These are phyloP conservation scores for Phortica variegata DNA, from an alignment of 1,140 invertebrate genomes.

Conservation along the genomic window DNA sequence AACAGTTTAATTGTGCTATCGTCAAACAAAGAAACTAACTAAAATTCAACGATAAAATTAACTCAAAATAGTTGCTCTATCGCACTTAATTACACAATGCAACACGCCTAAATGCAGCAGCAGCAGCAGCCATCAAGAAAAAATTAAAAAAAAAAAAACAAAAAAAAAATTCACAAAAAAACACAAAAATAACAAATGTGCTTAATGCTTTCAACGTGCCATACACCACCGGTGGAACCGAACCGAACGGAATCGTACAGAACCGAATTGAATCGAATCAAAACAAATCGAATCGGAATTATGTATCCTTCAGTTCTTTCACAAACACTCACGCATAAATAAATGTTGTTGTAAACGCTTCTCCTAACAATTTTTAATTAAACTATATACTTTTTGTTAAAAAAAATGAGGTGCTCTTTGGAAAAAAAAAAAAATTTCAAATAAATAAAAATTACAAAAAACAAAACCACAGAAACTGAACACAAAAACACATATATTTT, in stretches of 20 bases:
- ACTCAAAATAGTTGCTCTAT: slow-evolving; percentile 6
- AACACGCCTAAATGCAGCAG: no score
- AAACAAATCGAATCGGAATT: slow-evolving; percentile 21
- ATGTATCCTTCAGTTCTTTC: no score
- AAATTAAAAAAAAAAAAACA: background rate
- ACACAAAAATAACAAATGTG: no score
- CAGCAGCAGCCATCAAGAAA: no score
- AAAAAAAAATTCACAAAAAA: background rate
- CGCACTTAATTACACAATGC: no score
- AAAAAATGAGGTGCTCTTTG: slow-evolving; percentile 28
- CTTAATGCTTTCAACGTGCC: slow-evolving; percentile 14
- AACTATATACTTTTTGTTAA: slow-evolving; percentile 15
- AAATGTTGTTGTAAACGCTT: slow-evolving; percentile 32
- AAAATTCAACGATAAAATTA: slow-evolving; percentile 6
- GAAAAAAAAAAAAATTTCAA: slow-evolving; percentile 11
- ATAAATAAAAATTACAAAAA: slow-evolving; percentile 28
- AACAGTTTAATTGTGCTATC: slow-evolving; percentile 53
- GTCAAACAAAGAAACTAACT: slow-evolving; percentile 12
- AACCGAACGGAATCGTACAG: no score
- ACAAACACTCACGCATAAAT: no score
- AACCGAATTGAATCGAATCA: no score
- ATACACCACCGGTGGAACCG: no score
- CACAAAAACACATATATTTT: slow-evolving; percentile 18
- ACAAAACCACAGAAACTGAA: slow-evolving; percentile 18
- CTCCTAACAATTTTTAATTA: slow-evolving; percentile 2